A percentile compares a stretch with the other conserved stretches of the same genome.
Conservation (phyloP, 2,888 invertebrate genomes). For the Leptinotarsa peninsularis region DNA sequence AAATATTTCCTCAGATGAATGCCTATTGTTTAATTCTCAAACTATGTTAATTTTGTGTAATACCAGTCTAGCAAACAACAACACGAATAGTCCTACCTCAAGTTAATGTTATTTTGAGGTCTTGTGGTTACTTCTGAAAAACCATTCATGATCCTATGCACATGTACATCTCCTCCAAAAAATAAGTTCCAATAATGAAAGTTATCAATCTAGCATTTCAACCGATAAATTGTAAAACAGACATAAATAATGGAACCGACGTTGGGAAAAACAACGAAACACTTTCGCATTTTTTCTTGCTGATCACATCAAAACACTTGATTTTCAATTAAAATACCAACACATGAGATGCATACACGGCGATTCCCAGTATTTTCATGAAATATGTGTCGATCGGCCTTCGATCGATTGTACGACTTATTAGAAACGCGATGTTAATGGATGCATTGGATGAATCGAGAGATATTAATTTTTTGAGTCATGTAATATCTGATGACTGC, state of each 20-base stretch:
- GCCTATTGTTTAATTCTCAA: no score
- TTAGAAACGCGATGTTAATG: slow-evolving; percentile 20
- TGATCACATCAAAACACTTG: background rate
- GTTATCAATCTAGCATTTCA: no score
- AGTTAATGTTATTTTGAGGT: no score
- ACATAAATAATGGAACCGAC: background rate
- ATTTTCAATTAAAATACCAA: slow-evolving; percentile 8
- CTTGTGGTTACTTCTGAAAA: no score
- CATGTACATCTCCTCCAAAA: no score
- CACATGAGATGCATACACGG: background rate
- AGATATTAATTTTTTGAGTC: slow-evolving; percentile 10
- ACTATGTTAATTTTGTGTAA: no score
- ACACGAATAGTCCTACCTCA: no score
- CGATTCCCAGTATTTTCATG: slow-evolving; percentile 2
- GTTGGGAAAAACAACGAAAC: background rate
- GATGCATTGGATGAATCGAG: slow-evolving; percentile 9
- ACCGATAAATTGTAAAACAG: no score
- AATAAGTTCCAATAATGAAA: no score
- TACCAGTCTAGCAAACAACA: no score
- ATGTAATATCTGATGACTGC: background rate
- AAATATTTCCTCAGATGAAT: no score
- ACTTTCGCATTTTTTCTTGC: background rate
- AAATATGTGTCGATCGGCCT: slow-evolving; percentile 9
- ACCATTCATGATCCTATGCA: no score
- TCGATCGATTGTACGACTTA: slow-evolving; percentile 1